These are phyloP conservation scores for Erythrolamprus reginae DNA, from an alignment of 2,113 vertebrate species.

Conservation along the genomic window DNA sequence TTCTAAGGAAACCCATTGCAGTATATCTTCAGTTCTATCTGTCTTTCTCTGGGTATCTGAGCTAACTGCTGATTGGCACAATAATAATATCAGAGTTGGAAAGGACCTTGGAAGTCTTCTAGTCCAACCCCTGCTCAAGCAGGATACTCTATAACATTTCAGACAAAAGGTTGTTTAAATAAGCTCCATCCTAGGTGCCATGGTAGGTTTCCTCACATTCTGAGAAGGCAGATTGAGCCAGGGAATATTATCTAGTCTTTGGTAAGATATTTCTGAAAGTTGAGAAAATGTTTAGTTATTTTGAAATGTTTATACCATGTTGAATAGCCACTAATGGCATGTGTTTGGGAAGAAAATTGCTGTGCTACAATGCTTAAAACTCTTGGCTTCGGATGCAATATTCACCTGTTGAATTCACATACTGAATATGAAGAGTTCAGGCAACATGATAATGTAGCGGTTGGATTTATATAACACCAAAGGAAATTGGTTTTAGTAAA, in stretches of 20 bases:
- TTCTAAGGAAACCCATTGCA: not conserved
- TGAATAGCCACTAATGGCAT: not conserved
- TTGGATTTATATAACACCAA: not conserved
- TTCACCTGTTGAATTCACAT: not conserved
- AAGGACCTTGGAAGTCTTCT: not conserved
- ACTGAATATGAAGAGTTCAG: not conserved
- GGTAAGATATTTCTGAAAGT: not conserved
- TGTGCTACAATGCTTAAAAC: not conserved
- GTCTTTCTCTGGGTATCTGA: not conserved
- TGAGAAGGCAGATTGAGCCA: not conserved
- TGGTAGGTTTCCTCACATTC: not conserved
- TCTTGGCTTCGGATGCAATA: not conserved
- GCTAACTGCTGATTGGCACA: not conserved
- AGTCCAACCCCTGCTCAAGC: not conserved
- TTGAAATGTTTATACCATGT: not conserved
- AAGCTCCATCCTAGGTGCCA: not conserved
- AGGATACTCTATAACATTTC: not conserved
- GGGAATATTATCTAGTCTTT: not conserved
- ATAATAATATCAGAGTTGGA: not conserved
- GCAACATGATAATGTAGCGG: not conserved
- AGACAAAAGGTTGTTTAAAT: not conserved
- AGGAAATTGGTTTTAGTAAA: not conserved
- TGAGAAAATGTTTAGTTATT: not conserved
- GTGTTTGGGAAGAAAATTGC: not conserved
- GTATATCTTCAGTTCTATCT: not conserved